A percentile compares a stretch with the other conserved stretches of the same genome.
Conservation (phyloP, 2,797 vertebrate genomes). For the Scarus forsteni region DNA sequence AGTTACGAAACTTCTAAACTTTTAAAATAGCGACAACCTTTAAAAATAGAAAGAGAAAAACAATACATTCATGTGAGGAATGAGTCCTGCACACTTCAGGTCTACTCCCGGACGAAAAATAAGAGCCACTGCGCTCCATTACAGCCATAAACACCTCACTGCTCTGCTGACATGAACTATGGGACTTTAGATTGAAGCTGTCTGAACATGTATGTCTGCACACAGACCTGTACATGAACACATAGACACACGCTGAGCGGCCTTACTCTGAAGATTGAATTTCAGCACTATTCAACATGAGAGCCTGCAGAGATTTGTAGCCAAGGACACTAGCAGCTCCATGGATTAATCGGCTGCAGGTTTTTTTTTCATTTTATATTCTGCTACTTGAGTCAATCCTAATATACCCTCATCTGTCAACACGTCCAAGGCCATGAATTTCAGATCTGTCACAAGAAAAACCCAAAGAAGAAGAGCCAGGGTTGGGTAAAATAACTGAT, state of each 20-base stretch:
- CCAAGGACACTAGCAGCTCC: constrained; percentile 15
- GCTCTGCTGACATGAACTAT: constrained; percentile 48
- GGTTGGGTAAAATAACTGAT: background rate
- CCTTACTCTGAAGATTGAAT: constrained; percentile 26
- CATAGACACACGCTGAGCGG: constrained; percentile 24
- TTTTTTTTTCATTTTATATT: constrained; percentile 30
- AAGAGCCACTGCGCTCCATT: constrained; percentile 22
- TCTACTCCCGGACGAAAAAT: constrained; percentile 13
- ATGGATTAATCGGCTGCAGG: constrained; percentile 9
- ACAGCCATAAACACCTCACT: constrained; percentile 39
- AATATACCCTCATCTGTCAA: background rate
- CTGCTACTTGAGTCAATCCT: background rate
- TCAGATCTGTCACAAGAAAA: constrained; percentile 3
- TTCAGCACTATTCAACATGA: constrained; percentile 26
- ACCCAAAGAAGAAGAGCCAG: no score
- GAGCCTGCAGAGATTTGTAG: constrained; percentile 32
- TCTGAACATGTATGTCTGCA: constrained; percentile 40
- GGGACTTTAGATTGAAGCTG: constrained; percentile 41
- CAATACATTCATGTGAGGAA: background rate
- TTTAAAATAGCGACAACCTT: no score
- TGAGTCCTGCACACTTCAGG: background rate
- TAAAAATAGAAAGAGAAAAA: no score
- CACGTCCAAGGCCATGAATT: background rate
- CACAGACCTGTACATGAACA: constrained; percentile 17
- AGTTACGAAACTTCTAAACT: background rate